Conservation (phyloP, 2,113 vertebrate genomes). For the Ictalurus furcatus region DNA sequence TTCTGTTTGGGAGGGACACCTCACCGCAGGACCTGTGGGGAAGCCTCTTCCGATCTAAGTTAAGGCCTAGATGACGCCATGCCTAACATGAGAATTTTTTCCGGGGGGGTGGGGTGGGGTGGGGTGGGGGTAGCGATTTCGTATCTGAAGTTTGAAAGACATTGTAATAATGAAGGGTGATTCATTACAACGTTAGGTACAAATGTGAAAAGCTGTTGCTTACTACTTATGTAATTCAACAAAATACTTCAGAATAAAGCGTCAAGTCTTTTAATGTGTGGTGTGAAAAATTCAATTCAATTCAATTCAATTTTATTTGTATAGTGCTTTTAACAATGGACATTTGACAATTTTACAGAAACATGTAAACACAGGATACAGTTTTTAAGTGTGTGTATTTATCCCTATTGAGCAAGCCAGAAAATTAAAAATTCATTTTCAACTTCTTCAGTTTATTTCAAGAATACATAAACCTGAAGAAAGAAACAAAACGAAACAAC, state of each 20-base stretch:
- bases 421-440: no score
- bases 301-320: no score
- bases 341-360: no score
- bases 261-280: neutral
- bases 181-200: neutral
- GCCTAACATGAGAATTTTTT: neutral
- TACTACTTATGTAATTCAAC: neutral
- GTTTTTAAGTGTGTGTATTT: no score
- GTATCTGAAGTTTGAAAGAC: neutral
- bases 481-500: neutral
- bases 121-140: no score
- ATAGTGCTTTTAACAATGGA: no score
- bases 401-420: no score
- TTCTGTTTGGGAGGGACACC: constrained; percentile 60
- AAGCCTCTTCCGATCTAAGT: constrained; percentile 56
- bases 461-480: neutral
- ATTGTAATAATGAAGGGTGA: neutral
- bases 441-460: no score
- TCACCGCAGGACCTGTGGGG: constrained; percentile 42
- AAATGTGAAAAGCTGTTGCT: neutral
- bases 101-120: no score
- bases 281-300: no score
- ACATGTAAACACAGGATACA: no score
- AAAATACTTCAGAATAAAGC: neutral
- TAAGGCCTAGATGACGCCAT: constrained; percentile 32